Evolutionary conservation across 2,888 invertebrate species (phyloP), one percentile per base, ranked within the genome.

Genomic region (Agriopis leucophaearia): DNA sequence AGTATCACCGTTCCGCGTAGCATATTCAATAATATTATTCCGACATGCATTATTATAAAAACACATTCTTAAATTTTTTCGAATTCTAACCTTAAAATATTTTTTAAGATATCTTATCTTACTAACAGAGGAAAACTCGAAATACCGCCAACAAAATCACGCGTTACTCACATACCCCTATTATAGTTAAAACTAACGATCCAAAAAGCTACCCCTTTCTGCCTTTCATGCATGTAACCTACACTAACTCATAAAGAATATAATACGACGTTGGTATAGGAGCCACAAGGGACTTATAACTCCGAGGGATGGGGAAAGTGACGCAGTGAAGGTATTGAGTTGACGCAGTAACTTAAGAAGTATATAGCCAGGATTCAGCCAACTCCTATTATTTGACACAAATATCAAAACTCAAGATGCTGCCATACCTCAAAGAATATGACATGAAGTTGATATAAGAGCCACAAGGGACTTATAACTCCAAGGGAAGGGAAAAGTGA

Each of bases 241-340:
- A 61, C 57, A 47, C 56, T 67, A 60, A 71, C 45, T 62, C 63
- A 58, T 68, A 66, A 65, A 72, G 69, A 69, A 67, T 69, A 67
- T 65, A 70, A 64, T 63, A 65, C 48, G 51, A 69, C 66, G 51
- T 65, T 66, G 59, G 63, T 69, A 61, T 69, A 70, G 47, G 52
- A 65, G 63, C 3, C 72, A 16, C 44, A 0, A 47, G 69, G 67
- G 69, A 48, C 18, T 63, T 65, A 68, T 66, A 70, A 63, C 64
- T 72, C 60, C 45, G 6, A 42, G 50, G 50, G 59, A 18, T n/a
- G 50, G 48, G 40, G 45, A 47, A 47, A 38, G 8, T 8, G 13
- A 15, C n/a, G 13, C 16, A 50, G 7, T 8, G 10, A 42, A 18
- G 8, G 50, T n/a, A 27, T 59, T 40, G 50, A 50, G 50, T 13